Base-by-base conservation (phyloP, 1,140 invertebrate species). In the Chlorops oryzae region DNA sequence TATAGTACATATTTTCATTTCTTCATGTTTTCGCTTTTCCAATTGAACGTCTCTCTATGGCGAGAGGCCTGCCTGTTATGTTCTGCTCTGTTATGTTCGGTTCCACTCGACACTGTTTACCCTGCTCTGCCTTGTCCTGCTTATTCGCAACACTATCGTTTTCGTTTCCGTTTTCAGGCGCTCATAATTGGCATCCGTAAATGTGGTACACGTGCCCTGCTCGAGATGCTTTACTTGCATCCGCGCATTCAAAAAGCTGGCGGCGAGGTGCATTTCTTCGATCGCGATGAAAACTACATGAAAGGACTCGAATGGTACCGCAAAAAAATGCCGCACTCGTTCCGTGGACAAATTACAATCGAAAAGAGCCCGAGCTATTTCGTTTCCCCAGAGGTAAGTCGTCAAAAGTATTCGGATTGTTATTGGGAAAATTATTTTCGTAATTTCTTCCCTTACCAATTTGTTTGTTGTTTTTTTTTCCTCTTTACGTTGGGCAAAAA, bases 361-460 rank as follows among this genome's bases (percentile, higher is more conserved):
- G 95, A 98, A 74, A 98, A 98, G 73, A 96, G 91, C 54, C 95
- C 95, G 1, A 94, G 91, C 60, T 98, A 98, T 75, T 97, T 98
- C 75, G 89, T 98, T 44, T 96, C 92, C 13, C 89, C 91, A 15
- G 90, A 95, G 79, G 94, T 92, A 73, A 78, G 66, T 59, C 20
- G 9, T 15, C 28, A 10, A 15, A 9, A 10, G 9, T 15, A 32
- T 9, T 32, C 28, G 28, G 15, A 9, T 9, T 32, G 28, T 32
- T n/a, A n/a, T n/a, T n/a, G n/a, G n/a, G n/a, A n/a, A n/a, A n/a
- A n/a, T n/a, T n/a, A n/a, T n/a, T n/a, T n/a, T n/a, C n/a, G n/a
- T n/a, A n/a, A n/a, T n/a, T n/a, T n/a, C n/a, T 32, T 32, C 20
- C 38, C 18, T 10, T 17, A n/a, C 17, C 38, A 20, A 7, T 39